Conservation (phyloP, 1,140 invertebrate species). For the Drosophila ogumai region DNA sequence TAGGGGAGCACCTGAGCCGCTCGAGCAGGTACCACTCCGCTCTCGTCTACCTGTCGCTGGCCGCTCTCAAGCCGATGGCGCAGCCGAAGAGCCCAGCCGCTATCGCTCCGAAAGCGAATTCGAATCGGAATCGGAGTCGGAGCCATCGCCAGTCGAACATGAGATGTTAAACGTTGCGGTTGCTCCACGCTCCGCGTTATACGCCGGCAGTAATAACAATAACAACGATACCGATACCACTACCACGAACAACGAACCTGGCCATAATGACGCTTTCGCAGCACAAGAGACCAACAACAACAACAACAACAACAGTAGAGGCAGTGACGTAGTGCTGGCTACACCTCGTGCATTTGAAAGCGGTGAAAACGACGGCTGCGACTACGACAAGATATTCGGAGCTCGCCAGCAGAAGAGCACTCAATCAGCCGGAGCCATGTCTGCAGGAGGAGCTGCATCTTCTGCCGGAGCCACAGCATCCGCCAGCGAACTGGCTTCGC, state of each 20-base stretch:
- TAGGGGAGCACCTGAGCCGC: slow-evolving; percentile 64
- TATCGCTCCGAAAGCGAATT: slow-evolving; percentile 15
- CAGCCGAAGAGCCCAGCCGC: slow-evolving; percentile 49
- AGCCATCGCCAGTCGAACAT: slow-evolving; percentile 73
- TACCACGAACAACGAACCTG: slow-evolving; percentile 51
- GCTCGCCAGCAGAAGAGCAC: slow-evolving; percentile 16
- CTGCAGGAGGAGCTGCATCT: slow-evolving; percentile 15
- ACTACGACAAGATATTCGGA: slow-evolving; percentile 74
- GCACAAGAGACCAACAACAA: slow-evolving; percentile 70
- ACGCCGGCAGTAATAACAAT: slow-evolving; percentile 37
- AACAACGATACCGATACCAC: slow-evolving; percentile 34
- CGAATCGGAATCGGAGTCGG: slow-evolving; percentile 30
- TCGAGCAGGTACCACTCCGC: slow-evolving; percentile 52
- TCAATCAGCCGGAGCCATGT: slow-evolving; percentile 4
- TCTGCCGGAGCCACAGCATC: slow-evolving; percentile 26
- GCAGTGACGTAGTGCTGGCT: slow-evolving; percentile 69
- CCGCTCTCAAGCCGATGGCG: slow-evolving; percentile 49
- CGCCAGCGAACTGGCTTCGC: slow-evolving; percentile 28
- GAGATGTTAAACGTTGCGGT: slow-evolving; percentile 84
- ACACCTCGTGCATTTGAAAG: slow-evolving; percentile 68
- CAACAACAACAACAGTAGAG: slow-evolving; percentile 38
- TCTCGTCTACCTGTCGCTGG: slow-evolving; percentile 61
- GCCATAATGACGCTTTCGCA: slow-evolving; percentile 76
- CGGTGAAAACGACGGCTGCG: slow-evolving; percentile 85
- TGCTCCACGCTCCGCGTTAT: slow-evolving; percentile 74